Percentiles rank a stretch among this genome's conserved stretches.
Conservation (phyloP, 2,113 vertebrate species). For the Charadrius vociferus region DNA sequence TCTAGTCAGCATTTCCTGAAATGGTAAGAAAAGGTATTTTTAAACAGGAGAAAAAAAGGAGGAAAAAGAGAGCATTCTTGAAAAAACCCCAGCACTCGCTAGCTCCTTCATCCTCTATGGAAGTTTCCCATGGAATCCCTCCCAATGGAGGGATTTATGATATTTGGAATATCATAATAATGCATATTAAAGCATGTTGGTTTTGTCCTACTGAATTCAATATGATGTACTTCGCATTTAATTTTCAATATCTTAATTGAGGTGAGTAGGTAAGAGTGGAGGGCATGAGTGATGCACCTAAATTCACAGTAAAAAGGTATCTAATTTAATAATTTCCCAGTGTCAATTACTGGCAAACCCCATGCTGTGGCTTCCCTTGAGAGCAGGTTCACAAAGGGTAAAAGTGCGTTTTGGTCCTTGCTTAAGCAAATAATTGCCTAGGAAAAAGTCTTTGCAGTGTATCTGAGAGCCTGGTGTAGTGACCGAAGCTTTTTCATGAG, state of each 20-base stretch:
- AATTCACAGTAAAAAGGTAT: not conserved
- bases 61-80: not conserved
- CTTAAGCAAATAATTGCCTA: not conserved
- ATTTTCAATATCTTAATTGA: not conserved
- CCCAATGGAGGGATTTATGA: not conserved
- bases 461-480: not conserved
- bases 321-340: not conserved
- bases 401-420: not conserved
- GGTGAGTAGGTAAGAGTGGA: not conserved
- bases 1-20: not conserved
- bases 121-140: not conserved
- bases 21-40: not conserved
- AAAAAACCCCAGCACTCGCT: not conserved
- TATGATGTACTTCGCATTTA: not conserved
- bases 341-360: not conserved
- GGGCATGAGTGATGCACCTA: not conserved
- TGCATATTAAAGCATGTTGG: not conserved
- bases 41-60: not conserved
- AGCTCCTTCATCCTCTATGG: not conserved
- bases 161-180: not conserved
- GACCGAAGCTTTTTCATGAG: not conserved
- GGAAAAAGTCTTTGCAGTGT: not conserved
- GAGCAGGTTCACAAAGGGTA: not conserved
- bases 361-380: not conserved
- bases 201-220: not conserved